These are phyloP conservation scores for Cynopterus brachyotis DNA, from an alignment of 2,113 vertebrate species.

Conservation along the genomic window DNA sequence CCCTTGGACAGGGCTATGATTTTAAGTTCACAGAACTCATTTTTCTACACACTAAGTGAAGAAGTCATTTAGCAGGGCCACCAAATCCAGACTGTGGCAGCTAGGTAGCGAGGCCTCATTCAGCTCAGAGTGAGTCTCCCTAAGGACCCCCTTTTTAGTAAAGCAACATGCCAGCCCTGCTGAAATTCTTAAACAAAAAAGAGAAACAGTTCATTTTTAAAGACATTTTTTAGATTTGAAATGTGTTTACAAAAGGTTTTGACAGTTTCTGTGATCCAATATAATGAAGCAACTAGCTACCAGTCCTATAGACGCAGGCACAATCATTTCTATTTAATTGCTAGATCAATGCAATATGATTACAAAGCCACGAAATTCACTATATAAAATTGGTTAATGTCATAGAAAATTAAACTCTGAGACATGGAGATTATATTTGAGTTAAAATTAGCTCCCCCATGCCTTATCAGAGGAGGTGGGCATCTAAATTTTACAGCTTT, in stretches of 20 bases:
- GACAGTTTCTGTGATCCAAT: conserved; percentile 43
- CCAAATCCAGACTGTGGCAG: conserved; percentile 57
- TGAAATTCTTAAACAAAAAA: conserved; percentile 56
- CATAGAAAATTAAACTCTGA: neutral
- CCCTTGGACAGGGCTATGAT: conserved; percentile 31
- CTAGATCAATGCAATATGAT: neutral
- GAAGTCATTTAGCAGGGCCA: conserved; percentile 59
- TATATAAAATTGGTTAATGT: neutral
- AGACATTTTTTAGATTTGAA: conserved; percentile 64
- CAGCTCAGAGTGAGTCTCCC: conserved; percentile 44
- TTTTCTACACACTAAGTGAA: conserved; percentile 66
- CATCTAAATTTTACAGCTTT: neutral
- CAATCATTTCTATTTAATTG: neutral
- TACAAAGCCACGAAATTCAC: neutral
- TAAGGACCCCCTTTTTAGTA: conserved; percentile 61
- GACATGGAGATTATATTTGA: neutral
- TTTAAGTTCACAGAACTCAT: conserved; percentile 59
- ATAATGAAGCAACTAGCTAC: conserved; percentile 45
- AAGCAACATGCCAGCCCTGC: conserved; percentile 44
- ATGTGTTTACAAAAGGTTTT: conserved; percentile 62
- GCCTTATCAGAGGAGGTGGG: neutral
- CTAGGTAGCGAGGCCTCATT: conserved; percentile 55
- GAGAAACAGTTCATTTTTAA: conserved; percentile 33
- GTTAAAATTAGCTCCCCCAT: neutral
- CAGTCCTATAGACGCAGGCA: neutral